Base-by-base conservation (phyloP, 2,888 invertebrate species). In the Meliscaeva auricollis region DNA sequence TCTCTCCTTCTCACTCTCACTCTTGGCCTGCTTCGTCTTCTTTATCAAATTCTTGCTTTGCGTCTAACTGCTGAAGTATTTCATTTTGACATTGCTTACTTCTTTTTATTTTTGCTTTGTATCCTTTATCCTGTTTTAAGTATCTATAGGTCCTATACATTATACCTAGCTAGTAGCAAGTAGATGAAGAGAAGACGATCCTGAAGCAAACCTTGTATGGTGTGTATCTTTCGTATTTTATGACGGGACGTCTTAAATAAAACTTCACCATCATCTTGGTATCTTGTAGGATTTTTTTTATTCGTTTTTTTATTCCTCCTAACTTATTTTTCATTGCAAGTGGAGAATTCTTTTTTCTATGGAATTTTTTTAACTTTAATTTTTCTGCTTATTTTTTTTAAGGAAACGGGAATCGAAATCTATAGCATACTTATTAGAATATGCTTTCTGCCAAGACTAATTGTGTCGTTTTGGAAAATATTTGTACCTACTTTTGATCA, bases 241-340 rank as follows among this genome's bases (percentile, higher is more conserved):
- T 84, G 79, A 84, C 60, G 58, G 44, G 44, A 76, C 66, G 72
- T 76, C 70, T 84, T 75, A 17, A 75, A 80, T 80, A 84, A 84
- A 76, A 68, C 64, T 77, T 54, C n/a, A 13, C 8, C 44, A 44
- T 44, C 11, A 22, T 11, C 26, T 26, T 7, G 70, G 70, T 50
- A 56, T 26, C 64, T 62, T 48, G 62, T 44, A 32, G 17, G 64
- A 26, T 66, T 8, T 54, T 32, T 22, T 9, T 26, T 30, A 17
- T 17, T 15, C n/a, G n/a, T n/a, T n/a, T n/a, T n/a, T n/a, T n/a
- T n/a, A n/a, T n/a, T n/a, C n/a, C n/a, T n/a, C n/a, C n/a, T n/a
- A n/a, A n/a, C n/a, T n/a, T n/a, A n/a, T n/a, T n/a, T n/a, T n/a
- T n/a, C n/a, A n/a, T n/a, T n/a, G n/a, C n/a, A n/a, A n/a, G n/a